A percentile compares a stretch with the other conserved stretches of the same genome.
phyloP scores from a whole-genome alignment of 1,140 invertebrate species.

The Agraylea sexmaculata region DNA sequence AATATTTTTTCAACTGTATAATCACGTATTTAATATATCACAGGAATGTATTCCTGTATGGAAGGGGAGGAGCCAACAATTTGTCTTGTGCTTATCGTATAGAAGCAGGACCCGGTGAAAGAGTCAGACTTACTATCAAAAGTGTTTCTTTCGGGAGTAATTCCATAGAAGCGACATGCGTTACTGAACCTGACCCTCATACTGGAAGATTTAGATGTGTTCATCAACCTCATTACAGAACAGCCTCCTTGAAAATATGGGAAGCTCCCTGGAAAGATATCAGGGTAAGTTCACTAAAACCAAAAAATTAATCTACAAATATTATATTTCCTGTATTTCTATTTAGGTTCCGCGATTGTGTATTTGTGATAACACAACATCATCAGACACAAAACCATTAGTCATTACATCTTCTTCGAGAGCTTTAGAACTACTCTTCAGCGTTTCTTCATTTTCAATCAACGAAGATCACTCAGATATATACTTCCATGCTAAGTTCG shows the following conservation, averaged over 20 bases:
- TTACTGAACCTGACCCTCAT: constrained; percentile 57
- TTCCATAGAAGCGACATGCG: constrained; percentile 47
- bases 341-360: constrained; percentile 49
- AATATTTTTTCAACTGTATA: too few relatives aligned
- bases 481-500: constrained; percentile 55
- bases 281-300: constrained; percentile 13
- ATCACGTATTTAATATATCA: too few relatives aligned
- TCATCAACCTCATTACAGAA: constrained; percentile 26
- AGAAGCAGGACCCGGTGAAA: constrained; percentile 51
- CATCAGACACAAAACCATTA: constrained; percentile 36
- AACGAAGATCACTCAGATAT: constrained; percentile 58
- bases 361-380: constrained; percentile 52
- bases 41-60: constrained; percentile 63
- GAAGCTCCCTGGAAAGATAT: constrained; percentile 20
- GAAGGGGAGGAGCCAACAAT: constrained; percentile 58
- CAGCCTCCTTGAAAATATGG: constrained; percentile 16
- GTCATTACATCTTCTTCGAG: constrained; percentile 47
- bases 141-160: constrained; percentile 61
- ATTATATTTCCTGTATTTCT: too few relatives aligned
- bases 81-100: constrained; percentile 65
- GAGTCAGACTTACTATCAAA: constrained; percentile 52
- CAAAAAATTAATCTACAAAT: too few relatives aligned
- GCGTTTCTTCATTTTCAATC: constrained; percentile 31
- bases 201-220: constrained; percentile 45
- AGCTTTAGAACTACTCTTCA: constrained; percentile 45